A percentile compares a stretch with the other conserved stretches of the same genome.
These are phyloP conservation scores for Epinotia brunnichana DNA, from an alignment of 2,888 invertebrate genomes.

Conservation along the genomic window DNA sequence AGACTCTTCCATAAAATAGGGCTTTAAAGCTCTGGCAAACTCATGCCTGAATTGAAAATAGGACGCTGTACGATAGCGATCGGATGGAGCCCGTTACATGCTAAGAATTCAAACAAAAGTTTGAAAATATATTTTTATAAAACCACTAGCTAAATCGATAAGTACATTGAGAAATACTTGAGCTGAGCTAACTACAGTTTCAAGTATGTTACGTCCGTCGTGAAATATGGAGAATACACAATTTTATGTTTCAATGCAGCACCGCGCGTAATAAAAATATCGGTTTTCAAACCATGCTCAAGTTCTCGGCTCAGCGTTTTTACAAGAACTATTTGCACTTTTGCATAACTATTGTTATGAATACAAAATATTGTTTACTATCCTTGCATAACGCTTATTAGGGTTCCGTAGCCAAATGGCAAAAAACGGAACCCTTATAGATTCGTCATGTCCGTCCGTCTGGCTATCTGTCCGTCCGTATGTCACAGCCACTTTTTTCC, in stretches of 20 bases:
- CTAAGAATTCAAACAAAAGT: not conserved
- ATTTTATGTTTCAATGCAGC: conserved; percentile 30
- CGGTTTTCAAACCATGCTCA: conserved; percentile 16
- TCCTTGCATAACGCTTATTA: too few relatives aligned
- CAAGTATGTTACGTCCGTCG: not conserved
- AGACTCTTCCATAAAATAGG: too few relatives aligned
- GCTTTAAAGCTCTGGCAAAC: too few relatives aligned
- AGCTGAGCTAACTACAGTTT: not conserved
- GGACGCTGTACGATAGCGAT: too few relatives aligned
- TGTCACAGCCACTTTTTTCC: too few relatives aligned
- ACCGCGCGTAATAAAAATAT: conserved; percentile 21
- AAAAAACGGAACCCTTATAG: too few relatives aligned
- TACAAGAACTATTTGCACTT: conserved; percentile 1
- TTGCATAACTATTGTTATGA: not conserved
- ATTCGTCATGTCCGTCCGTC: too few relatives aligned
- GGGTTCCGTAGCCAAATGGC: too few relatives aligned
- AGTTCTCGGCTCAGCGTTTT: conserved; percentile 3
- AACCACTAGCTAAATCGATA: not conserved
- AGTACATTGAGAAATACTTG: conserved; percentile 3
- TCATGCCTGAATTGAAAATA: too few relatives aligned
- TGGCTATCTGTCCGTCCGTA: too few relatives aligned
- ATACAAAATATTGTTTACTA: too few relatives aligned
- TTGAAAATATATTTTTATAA: not conserved
- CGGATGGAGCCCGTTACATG: too few relatives aligned
- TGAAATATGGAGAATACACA: conserved; percentile 26